These are phyloP conservation scores for Hepsetus odoe DNA, from an alignment of 2,113 vertebrate species.

Conservation along the genomic window DNA sequence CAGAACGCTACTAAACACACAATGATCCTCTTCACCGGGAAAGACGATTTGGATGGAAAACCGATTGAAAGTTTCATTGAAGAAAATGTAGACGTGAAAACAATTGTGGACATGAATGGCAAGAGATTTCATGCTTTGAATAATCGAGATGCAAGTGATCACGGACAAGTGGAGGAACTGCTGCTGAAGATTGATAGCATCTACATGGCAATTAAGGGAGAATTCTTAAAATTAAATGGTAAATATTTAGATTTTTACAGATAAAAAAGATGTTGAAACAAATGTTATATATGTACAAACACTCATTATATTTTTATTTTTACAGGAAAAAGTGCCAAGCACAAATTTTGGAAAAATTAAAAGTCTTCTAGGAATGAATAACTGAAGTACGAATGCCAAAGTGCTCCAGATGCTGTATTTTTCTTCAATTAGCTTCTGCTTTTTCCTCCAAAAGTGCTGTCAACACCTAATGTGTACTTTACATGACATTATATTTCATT, in stretches of 20 bases:
- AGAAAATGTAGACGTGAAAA: background rate
- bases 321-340: no score
- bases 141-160: constrained; percentile 24
- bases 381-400: no score
- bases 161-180: constrained; percentile 31
- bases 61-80: constrained; percentile 12
- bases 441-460: no score
- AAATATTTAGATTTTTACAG: background rate
- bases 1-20: background rate
- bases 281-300: no score
- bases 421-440: no score
- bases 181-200: constrained; percentile 13
- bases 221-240: constrained; percentile 4
- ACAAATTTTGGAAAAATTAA: no score
- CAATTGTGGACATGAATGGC: background rate
- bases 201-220: background rate
- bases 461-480: no score
- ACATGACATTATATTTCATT: no score
- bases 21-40: constrained; percentile 37
- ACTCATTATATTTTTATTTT: background rate
- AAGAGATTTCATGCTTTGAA: constrained; percentile 34
- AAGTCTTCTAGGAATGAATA: no score
- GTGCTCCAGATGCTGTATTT: no score
- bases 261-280: background rate
- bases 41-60: constrained; percentile 2